Evolutionary conservation across 2,797 vertebrate species (phyloP).

Genomic region (Prunella strophiata): DNA sequence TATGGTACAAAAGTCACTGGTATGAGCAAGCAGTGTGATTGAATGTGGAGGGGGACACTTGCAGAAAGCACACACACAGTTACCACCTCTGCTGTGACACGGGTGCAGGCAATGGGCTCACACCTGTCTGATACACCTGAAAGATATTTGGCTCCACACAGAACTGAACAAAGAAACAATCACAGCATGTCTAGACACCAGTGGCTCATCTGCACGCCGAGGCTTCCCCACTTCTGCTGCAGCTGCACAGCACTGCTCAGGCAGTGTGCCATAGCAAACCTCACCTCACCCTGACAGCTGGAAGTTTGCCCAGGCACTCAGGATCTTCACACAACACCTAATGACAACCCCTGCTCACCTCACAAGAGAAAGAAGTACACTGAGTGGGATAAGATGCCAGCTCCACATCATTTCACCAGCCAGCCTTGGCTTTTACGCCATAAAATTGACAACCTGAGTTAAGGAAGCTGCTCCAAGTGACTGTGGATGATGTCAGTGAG

Average conservation of each 20-base stretch:
- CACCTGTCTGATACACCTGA: neutral
- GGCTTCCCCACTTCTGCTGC: neutral
- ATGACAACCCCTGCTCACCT: neutral
- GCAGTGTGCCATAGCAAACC: neutral
- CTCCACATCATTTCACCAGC: neutral
- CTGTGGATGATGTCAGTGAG: neutral
- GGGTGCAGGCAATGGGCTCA: neutral
- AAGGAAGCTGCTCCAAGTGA: neutral
- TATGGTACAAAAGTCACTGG: neutral
- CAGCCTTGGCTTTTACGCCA: neutral
- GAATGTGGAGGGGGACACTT: fast-evolving
- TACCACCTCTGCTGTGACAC: fast-evolving
- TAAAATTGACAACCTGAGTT: neutral
- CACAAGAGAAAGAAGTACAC: fast-evolving
- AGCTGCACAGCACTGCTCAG: fast-evolving
- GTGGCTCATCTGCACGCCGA: fast-evolving
- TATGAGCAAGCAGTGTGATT: neutral
- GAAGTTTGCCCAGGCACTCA: neutral
- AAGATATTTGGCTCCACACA: neutral
- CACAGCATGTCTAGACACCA: neutral
- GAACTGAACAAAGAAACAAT: neutral
- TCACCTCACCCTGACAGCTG: neutral
- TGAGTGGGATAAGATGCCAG: fast-evolving
- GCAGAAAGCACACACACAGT: fast-evolving
- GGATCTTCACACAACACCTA: neutral